These are phyloP conservation scores for Nowickia ferox DNA, from an alignment of 2,888 invertebrate species.

Conservation along the genomic window DNA sequence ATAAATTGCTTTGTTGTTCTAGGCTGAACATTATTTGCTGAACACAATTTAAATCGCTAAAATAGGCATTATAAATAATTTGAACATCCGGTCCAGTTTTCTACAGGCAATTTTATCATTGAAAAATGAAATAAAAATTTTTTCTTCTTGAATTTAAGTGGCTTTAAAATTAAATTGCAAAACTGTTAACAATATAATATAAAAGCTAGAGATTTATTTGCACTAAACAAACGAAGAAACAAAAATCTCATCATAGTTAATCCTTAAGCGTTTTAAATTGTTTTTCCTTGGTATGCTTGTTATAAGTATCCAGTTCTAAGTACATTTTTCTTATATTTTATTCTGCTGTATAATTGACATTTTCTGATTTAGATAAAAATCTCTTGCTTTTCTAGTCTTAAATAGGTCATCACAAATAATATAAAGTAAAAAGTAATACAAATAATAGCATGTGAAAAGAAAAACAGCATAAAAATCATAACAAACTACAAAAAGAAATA, in stretches of 20 bases:
- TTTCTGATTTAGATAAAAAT: constrained; percentile 49
- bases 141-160: neutral
- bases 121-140: no score
- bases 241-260: neutral
- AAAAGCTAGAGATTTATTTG: neutral
- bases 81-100: no score
- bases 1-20: no score
- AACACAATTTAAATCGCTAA: no score
- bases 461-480: neutral
- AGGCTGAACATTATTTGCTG: no score
- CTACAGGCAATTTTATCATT: no score
- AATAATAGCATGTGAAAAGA: neutral
- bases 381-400: constrained; percentile 6
- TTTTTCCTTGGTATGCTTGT: neutral
- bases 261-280: constrained; percentile 22
- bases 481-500: constrained; percentile 13
- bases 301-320: neutral
- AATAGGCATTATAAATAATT: no score
- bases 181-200: neutral
- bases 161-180: neutral
- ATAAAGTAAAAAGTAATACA: neutral
- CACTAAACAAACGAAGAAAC: neutral
- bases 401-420: constrained; percentile 35
- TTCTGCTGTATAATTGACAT: constrained; percentile 53
- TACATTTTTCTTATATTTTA: constrained; percentile 34